Evolutionary conservation across 2,113 vertebrate species (phyloP).

Genomic region (Acanthochromis polyacanthus): DNA sequence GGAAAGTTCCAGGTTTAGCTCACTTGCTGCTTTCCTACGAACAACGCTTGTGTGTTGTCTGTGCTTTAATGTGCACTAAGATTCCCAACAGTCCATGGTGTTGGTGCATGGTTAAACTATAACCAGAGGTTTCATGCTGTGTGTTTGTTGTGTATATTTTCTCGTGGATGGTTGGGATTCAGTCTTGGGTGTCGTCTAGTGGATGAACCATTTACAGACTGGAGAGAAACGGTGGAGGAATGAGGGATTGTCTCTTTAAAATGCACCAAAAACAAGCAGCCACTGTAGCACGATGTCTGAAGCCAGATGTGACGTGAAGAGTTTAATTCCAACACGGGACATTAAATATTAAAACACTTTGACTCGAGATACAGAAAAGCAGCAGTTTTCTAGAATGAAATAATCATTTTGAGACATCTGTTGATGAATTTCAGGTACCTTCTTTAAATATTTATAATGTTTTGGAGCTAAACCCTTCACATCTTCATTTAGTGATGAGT

Average conservation of each 20-base stretch:
- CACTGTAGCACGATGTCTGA: slow-evolving; percentile 60
- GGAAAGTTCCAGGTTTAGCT: slow-evolving; percentile 50
- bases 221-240: slow-evolving; percentile 2
- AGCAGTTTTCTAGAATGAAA: slow-evolving; percentile 41
- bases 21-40: slow-evolving; percentile 62
- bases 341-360: slow-evolving; percentile 35
- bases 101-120: slow-evolving; percentile 62
- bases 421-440: slow-evolving; percentile 48
- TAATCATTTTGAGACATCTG: slow-evolving; percentile 53
- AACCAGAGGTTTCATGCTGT: slow-evolving; percentile 67
- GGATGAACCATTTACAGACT: slow-evolving; percentile 51
- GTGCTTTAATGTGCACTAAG: slow-evolving; percentile 65
- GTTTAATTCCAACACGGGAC: slow-evolving; percentile 56
- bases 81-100: slow-evolving; percentile 56
- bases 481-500: slow-evolving; percentile 40
- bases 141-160: slow-evolving; percentile 62
- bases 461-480: slow-evolving; percentile 63
- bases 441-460: slow-evolving; percentile 43
- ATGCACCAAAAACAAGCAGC: slow-evolving; percentile 67
- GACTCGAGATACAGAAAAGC: slow-evolving; percentile 19
- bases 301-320: slow-evolving; percentile 34
- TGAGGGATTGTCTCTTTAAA: slow-evolving; percentile 42
- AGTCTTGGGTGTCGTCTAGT: slow-evolving; percentile 40
- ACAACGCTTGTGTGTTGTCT: slow-evolving; percentile 63
- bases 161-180: slow-evolving; percentile 57